These are phyloP conservation scores for Meteorus colon DNA, from an alignment of 2,888 invertebrate genomes.

Conservation along the genomic window DNA sequence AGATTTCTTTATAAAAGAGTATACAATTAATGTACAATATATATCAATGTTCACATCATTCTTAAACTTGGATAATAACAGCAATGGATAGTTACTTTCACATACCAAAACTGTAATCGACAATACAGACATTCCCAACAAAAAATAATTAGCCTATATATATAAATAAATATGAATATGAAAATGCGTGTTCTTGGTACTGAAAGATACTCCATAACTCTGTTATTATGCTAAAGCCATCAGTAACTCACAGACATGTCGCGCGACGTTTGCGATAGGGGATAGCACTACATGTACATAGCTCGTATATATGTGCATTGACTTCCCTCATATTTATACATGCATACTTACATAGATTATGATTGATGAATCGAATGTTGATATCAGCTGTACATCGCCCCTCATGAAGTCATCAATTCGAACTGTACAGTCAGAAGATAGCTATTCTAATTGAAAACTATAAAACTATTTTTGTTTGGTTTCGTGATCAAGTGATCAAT, in stretches of 20 bases:
- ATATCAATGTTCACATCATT: no score
- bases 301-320: conserved; percentile 38
- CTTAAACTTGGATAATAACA: neutral
- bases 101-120: neutral
- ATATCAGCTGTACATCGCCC: neutral
- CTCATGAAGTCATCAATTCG: no score
- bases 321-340: conserved; percentile 52
- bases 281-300: conserved; percentile 6
- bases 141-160: neutral
- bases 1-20: no score
- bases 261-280: neutral
- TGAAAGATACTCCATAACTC: conserved; percentile 14
- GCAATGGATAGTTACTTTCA: neutral
- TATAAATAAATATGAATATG: neutral
- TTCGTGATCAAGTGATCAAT: no score
- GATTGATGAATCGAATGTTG: neutral
- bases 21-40: no score
- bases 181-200: conserved; percentile 8
- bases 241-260: conserved; percentile 16
- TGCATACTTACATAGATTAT: no score
- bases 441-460: no score
- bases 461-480: no score
- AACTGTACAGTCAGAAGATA: neutral
- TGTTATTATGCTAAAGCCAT: conserved; percentile 25
- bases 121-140: neutral